Conservation (phyloP, 2,113 vertebrate species). For the Heterotilapia buettikoferi region DNA sequence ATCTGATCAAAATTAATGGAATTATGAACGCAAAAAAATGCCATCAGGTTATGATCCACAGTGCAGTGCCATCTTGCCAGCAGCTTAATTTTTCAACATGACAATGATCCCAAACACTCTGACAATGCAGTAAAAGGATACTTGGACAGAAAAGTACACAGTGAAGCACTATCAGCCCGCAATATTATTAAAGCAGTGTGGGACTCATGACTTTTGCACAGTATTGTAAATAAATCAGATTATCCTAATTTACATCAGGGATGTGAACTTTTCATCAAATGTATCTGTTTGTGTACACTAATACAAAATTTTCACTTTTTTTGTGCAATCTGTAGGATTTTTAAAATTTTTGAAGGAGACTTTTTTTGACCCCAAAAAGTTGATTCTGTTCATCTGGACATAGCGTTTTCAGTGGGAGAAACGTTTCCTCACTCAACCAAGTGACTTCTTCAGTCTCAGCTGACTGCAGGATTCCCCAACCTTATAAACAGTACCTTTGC, state of each 20-base stretch:
- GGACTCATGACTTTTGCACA: background rate
- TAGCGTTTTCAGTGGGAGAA: background rate
- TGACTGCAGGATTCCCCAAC: too few relatives aligned
- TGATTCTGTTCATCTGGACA: background rate
- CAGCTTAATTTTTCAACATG: background rate
- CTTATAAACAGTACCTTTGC: too few relatives aligned
- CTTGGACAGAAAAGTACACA: background rate
- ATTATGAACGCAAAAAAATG: background rate
- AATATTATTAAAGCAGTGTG: background rate
- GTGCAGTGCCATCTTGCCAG: background rate
- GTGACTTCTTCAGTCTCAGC: background rate
- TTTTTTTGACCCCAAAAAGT: background rate
- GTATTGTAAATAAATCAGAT: background rate
- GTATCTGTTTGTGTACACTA: background rate
- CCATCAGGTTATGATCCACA: background rate
- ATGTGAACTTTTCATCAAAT: background rate
- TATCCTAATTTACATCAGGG: background rate
- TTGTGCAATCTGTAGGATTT: background rate
- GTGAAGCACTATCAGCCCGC: background rate
- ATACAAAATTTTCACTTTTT: background rate
- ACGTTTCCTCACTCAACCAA: background rate
- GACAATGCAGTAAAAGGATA: background rate
- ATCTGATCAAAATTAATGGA: background rate
- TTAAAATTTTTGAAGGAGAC: background rate
- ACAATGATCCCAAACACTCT: background rate